Base-by-base conservation (phyloP, 1,140 invertebrate species). In the Zaprionus lachaisei region DNA sequence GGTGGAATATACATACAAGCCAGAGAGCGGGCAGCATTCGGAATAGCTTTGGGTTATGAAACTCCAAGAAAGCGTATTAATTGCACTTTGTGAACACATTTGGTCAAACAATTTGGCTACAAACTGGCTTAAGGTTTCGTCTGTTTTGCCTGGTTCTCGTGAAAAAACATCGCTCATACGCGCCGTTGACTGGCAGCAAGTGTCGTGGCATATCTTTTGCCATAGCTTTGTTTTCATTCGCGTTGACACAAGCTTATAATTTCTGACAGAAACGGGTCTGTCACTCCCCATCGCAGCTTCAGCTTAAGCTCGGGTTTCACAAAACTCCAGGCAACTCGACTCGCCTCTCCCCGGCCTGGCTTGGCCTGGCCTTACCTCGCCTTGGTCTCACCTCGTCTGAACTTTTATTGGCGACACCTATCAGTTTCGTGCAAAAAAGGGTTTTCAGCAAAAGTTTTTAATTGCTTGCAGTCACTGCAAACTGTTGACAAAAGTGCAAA, bases 381-480 rank as follows among this genome's bases (percentile, higher is more conserved):
- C 17, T 26, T 11, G 7, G 28, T 6, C 31, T 24, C 57, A 38
- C 28, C 41, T 41, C 15, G 14, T 15, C 38, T 51, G 20, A 22
- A 51, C 47, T 51, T 51, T 24, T 51, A 37, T 56, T 31, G 54
- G 28, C 41, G 67, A 55, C 63, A 65, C 63, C 63, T 65, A 37
- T 65, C 28, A 64, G 31, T 24, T 55, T 15, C 41, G n/a, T 47
- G n/a, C n/a, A 7, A 47, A 47, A 47, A 47, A 17, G 41, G 41
- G n/a, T 47, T 47, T 47, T 15, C 41, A 17, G 49, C 37, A 63
- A 86, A 84, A 86, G 63, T 86, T 84, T 84, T 84, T 82, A 84
- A 84, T 84, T 84, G 81, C 79, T 82, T 63, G 58, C 62, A 76
- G 51, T 65, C 38, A 24, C 12, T 51, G 47, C 11, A 24, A 24